Conservation (phyloP, 1,140 invertebrate species). For the Drosophila aff. region DNA sequence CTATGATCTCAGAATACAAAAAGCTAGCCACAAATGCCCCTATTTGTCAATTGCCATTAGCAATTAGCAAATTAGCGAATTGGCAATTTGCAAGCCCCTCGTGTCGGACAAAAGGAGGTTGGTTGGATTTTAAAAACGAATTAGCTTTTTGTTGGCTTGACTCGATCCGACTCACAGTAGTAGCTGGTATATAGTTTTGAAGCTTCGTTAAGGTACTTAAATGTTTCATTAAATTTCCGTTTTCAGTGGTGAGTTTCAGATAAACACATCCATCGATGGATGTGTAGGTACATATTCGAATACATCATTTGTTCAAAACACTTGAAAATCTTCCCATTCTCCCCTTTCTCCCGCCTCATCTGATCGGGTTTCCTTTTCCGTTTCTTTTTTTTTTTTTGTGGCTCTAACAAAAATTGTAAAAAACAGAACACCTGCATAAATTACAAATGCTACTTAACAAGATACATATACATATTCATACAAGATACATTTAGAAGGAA, state of each 20-base stretch:
- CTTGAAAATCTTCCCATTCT: constrained; percentile 15
- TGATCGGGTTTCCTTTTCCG: not conserved
- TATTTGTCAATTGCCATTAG: not conserved
- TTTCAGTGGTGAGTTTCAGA: constrained; percentile 72
- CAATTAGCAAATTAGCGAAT: constrained; percentile 1
- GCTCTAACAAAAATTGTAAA: constrained; percentile 24
- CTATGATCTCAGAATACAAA: constrained; percentile 58
- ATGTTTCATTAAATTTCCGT: constrained; percentile 74
- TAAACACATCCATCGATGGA: constrained; percentile 41
- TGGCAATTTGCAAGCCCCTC: not conserved
- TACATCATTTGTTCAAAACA: constrained; percentile 46
- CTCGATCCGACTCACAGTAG: constrained; percentile 40
- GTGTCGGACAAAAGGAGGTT: not conserved
- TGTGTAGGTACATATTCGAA: constrained; percentile 68
- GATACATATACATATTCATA: constrained; percentile 9
- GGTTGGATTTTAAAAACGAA: not conserved
- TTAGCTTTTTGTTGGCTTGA: constrained; percentile 14
- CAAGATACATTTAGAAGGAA: constrained; percentile 39
- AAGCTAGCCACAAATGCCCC: constrained; percentile 17
- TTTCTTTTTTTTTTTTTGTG: not conserved
- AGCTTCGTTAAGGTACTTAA: constrained; percentile 75
- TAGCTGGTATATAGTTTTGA: constrained; percentile 53
- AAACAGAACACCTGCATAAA: constrained; percentile 20
- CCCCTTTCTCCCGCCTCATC: not conserved
- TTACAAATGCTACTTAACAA: constrained; percentile 51